phyloP scores from a whole-genome alignment of 2,888 invertebrate species.

The Macaria notata region DNA sequence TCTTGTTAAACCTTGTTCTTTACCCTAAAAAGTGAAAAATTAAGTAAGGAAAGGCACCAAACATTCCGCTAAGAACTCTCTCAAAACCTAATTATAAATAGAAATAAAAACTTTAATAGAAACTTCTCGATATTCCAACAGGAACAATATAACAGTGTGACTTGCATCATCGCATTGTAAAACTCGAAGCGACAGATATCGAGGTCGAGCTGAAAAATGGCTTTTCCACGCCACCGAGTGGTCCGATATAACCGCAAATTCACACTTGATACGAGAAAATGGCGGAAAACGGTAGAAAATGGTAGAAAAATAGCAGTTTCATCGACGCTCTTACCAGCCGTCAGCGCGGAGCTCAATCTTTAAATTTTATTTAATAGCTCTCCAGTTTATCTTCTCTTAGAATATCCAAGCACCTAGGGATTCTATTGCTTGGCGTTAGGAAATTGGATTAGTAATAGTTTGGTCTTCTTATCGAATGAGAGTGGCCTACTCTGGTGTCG shows the following conservation, averaged over 20 bases:
- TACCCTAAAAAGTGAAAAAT: no score
- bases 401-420: background rate
- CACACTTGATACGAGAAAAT: conserved; percentile 26
- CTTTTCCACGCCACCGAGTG: conserved; percentile 14
- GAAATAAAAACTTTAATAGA: no score
- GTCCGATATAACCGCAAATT: conserved; percentile 23
- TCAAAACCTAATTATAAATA: no score
- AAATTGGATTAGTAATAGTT: no score
- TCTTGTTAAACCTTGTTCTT: no score
- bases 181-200: conserved; percentile 13
- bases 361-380: conserved; percentile 18
- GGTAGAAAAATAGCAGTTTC: conserved; percentile 24
- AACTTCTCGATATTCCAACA: no score
- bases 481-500: no score
- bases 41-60: no score
- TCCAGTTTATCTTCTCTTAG: conserved; percentile 9
- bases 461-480: no score
- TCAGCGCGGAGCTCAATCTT: conserved; percentile 18
- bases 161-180: background rate
- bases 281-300: conserved; percentile 14
- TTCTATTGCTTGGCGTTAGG: background rate
- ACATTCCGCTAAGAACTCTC: no score
- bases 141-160: no score
- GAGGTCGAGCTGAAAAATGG: conserved; percentile 19
- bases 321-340: conserved; percentile 11